A percentile compares a stretch with the other conserved stretches of the same genome.
Evolutionary conservation across 2,888 invertebrate genomes (phyloP).

Genomic region (Sceliomorpha sp.): DNA sequence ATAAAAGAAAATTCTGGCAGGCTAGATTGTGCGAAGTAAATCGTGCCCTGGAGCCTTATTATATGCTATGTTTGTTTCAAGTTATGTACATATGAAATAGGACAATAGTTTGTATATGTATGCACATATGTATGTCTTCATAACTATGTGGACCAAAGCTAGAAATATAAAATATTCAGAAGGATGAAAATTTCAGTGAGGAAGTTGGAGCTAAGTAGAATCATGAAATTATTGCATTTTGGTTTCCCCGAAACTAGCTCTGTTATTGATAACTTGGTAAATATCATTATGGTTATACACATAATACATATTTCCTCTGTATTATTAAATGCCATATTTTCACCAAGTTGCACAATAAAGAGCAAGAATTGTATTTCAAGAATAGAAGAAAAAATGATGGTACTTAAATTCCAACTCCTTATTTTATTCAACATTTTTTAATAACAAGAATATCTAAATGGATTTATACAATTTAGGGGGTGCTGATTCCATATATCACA

Average conservation of each 20-base stretch:
- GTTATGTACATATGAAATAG: slow-evolving; percentile 25
- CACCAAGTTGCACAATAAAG: no score
- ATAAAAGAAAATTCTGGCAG: slow-evolving; percentile 40
- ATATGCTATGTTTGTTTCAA: slow-evolving; percentile 35
- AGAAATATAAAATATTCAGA: slow-evolving; percentile 40
- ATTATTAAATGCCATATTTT: no score
- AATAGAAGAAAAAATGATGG: no score
- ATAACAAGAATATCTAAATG: no score
- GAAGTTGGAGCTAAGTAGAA: slow-evolving; percentile 25
- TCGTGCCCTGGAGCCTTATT: slow-evolving; percentile 35
- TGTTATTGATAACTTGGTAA: slow-evolving; percentile 1
- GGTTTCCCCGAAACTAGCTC: slow-evolving; percentile 24
- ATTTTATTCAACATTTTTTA: no score
- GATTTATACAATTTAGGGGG: no score
- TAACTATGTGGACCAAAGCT: slow-evolving; percentile 34
- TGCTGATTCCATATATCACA: no score
- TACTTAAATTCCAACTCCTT: no score
- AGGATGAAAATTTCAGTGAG: slow-evolving; percentile 28
- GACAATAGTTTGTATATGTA: slow-evolving; percentile 28
- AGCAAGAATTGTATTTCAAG: no score
- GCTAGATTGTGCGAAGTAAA: slow-evolving; percentile 23
- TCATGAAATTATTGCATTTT: slow-evolving; percentile 37
- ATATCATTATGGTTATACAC: slow-evolving; percentile 15
- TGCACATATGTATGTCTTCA: slow-evolving; percentile 28
- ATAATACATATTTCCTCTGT: not conserved